phyloP scores from a whole-genome alignment of 2,113 vertebrate genomes.

The Amblyopsis rosae region DNA sequence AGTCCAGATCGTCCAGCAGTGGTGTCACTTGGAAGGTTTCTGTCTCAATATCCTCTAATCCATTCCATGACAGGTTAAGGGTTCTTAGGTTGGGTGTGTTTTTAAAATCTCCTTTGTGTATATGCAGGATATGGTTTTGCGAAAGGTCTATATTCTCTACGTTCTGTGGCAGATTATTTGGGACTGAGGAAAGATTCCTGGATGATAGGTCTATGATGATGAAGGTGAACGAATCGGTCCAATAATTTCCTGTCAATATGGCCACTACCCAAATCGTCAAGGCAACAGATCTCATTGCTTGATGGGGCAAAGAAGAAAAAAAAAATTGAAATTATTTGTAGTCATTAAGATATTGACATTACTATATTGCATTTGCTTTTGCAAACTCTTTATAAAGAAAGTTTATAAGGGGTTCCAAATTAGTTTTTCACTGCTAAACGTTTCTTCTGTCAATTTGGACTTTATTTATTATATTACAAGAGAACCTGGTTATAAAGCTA shows the following conservation, averaged over 20 bases:
- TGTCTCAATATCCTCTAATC: conserved; percentile 67
- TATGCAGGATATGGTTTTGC: conserved; percentile 75
- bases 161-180: conserved; percentile 44
- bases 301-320: conserved; percentile 12
- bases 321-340: not conserved
- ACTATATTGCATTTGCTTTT: too few species aligned
- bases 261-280: conserved; percentile 26
- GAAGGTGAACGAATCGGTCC: not conserved
- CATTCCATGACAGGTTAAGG: conserved; percentile 84
- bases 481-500: not conserved
- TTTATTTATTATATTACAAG: not conserved
- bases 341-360: too few species aligned
- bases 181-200: conserved; percentile 64
- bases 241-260: conserved; percentile 23
- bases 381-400: too few species aligned
- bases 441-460: not conserved
- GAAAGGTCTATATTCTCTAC: conserved; percentile 77
- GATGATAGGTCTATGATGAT: conserved; percentile 52
- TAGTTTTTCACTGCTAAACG: not conserved
- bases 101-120: conserved; percentile 72
- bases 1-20: conserved; percentile 79
- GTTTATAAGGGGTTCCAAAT: too few species aligned
- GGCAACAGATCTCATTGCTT: conserved; percentile 33
- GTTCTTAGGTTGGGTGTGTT: conserved; percentile 66
- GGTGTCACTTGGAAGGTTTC: conserved; percentile 77